Base-by-base conservation (phyloP, 35 echinoderm and acorn worm genomes). In the Lytechinus variegatus region DNA sequence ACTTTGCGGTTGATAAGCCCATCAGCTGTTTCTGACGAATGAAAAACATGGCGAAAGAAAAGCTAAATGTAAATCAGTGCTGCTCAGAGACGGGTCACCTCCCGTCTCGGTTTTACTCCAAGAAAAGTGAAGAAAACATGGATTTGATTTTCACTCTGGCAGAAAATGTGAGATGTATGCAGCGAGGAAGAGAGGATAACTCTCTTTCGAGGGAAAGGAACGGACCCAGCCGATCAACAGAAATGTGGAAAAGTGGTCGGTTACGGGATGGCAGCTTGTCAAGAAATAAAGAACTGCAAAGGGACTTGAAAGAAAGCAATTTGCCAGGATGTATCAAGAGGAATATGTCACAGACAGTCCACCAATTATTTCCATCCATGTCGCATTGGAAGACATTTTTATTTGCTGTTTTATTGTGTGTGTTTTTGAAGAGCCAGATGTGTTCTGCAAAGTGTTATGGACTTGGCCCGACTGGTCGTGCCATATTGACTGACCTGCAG, bases 221-320 rank as follows among this genome's bases (percentile, higher is more conserved):
- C 87, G 94, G 94, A 95, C 72, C 87, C 79, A 87, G 61, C 72
- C 71, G 56, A 54, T 6, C 33, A 58, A 95, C 94, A 95, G 66
- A 95, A 87, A 86, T 54, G 52, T 95, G 94, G 94, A 95, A 86
- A 87, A 95, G 94, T 95, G 94, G 94, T 53, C 61, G 94, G 8
- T 95, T 95, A 95, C 61, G 94, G 28, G 66, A 79, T n/a, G 66
- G 66, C 66, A 79, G 66, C 66, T 24, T 19, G 13, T 58, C 56
- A n/a, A 79, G 2, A 79, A n/a, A 24, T 24, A n/a, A 7, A 79
- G 66, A 79, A 5, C 6, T 24, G 8, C 19, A 79, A 79, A 24
- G 16, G 66, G n/a, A 79, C 66, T 6, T 79, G 19, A 71, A 79
- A 79, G 66, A 24, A 79, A 16, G n/a, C 19, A 16, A 79, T 79